These are phyloP conservation scores for Enoplosus armatus DNA, from an alignment of 2,797 vertebrate species.

Conservation along the genomic window DNA sequence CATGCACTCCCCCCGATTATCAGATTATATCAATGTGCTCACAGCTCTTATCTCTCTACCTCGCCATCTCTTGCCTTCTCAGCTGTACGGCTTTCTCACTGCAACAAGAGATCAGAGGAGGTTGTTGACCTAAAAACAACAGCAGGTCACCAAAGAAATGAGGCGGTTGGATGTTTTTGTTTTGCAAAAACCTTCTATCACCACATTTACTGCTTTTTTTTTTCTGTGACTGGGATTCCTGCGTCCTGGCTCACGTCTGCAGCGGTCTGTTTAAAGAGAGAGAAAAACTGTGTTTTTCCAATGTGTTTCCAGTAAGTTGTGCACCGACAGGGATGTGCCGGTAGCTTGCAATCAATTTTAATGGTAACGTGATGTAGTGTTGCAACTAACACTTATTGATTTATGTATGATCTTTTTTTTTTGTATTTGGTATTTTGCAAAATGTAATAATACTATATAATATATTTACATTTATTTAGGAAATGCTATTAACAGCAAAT, in stretches of 20 bases:
- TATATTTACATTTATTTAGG: no score
- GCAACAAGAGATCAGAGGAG: slow-evolving; percentile 31
- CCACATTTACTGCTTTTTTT: not conserved
- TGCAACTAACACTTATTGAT: no score
- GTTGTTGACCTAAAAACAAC: slow-evolving; percentile 51
- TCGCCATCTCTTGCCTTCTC: slow-evolving; percentile 16
- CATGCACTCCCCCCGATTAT: slow-evolving; percentile 32
- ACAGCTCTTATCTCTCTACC: slow-evolving; percentile 42
- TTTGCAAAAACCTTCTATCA: no score
- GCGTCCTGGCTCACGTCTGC: not conserved
- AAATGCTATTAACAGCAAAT: no score
- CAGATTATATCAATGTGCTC: slow-evolving; percentile 53
- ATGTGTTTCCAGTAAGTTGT: not conserved
- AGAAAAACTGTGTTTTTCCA: not conserved
- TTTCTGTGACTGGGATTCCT: not conserved
- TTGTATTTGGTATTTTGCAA: no score
- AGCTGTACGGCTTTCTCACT: slow-evolving; percentile 9
- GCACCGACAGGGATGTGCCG: not conserved
- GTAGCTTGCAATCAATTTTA: no score
- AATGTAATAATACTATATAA: no score
- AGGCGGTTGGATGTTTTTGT: no score
- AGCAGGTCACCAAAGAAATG: slow-evolving; percentile 9
- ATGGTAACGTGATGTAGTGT: no score
- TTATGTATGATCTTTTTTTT: no score
- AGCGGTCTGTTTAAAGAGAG: slow-evolving; percentile 1